Percentiles rank a stretch among this genome's conserved stretches.
Conservation (phyloP, 2,797 vertebrate species). For the Melanotaenia nigrans region DNA sequence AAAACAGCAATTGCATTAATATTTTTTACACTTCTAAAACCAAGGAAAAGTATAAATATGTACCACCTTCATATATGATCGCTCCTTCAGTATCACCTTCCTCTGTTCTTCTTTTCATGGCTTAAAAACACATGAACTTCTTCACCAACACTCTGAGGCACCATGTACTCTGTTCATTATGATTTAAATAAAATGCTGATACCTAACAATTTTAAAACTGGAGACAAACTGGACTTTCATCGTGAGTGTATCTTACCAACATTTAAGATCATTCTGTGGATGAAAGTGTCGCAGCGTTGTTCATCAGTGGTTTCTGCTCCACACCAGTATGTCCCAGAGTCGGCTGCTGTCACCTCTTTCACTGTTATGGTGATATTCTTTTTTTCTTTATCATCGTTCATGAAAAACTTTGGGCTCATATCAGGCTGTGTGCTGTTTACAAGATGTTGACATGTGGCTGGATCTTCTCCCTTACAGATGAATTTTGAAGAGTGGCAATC, state of each 20-base stretch:
- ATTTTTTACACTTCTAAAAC: too few relatives aligned
- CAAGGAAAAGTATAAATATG: too few relatives aligned
- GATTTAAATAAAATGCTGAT: neutral
- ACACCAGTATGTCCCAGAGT: conserved; percentile 60
- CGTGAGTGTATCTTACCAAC: too few relatives aligned
- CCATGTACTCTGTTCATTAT: neutral
- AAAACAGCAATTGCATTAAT: too few relatives aligned
- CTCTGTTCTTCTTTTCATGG: neutral
- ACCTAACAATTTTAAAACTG: neutral
- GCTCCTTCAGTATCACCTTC: neutral
- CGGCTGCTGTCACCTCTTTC: neutral
- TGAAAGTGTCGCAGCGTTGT: accelerated
- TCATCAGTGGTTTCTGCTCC: accelerated
- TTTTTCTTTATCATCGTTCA: accelerated
- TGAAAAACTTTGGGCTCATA: accelerated
- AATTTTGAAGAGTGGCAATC: accelerated
- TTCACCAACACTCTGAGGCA: neutral
- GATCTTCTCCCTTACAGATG: conserved; percentile 55
- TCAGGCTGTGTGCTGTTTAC: accelerated
- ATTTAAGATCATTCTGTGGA: neutral
- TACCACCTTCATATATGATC: too few relatives aligned
- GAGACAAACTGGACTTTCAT: neutral
- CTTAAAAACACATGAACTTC: neutral
- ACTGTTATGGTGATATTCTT: neutral
- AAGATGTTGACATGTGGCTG: neutral